Percentiles rank a stretch among this genome's conserved stretches.
Evolutionary conservation across 2,797 vertebrate species (phyloP).

Genomic region (Botia almorhae): DNA sequence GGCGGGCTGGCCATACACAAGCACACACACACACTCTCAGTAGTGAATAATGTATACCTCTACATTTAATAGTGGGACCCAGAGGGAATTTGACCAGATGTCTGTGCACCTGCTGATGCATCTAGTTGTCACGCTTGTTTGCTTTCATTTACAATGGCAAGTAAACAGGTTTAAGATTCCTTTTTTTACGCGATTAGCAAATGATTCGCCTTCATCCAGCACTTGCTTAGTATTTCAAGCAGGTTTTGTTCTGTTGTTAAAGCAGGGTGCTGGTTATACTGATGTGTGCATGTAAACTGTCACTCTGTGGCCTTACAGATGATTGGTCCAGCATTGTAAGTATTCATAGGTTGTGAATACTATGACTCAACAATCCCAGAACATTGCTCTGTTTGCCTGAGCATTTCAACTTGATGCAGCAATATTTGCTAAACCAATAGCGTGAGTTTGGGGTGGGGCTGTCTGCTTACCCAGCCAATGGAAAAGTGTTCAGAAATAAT

Average conservation of each 20-base stretch:
- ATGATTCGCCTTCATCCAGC: constrained; percentile 65
- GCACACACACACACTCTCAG: background rate
- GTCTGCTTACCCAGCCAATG: too few relatives aligned
- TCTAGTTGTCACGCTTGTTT: constrained; percentile 67
- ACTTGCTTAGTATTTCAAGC: constrained; percentile 51
- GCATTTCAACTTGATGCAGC: too few relatives aligned
- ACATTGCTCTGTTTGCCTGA: too few relatives aligned
- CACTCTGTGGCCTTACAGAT: background rate
- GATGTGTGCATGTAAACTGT: constrained; percentile 20
- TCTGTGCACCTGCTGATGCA: constrained; percentile 70
- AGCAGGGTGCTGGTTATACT: constrained; percentile 15
- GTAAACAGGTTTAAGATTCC: constrained; percentile 69
- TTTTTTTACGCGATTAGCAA: constrained; percentile 63
- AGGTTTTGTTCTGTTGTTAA: constrained; percentile 18
- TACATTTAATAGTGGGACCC: constrained; percentile 50
- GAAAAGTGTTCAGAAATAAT: too few relatives aligned
- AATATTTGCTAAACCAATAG: too few relatives aligned
- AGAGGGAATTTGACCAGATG: constrained; percentile 69
- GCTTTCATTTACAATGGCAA: constrained; percentile 69
- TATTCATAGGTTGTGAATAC: too few relatives aligned
- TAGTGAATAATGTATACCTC: constrained; percentile 61
- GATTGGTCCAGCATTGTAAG: background rate
- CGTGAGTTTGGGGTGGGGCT: too few relatives aligned
- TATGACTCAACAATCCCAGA: too few relatives aligned
- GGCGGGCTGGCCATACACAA: constrained; percentile 13